Evolutionary conservation across 2,888 invertebrate species (phyloP).

Genomic region (Leptura quadrifasciata): DNA sequence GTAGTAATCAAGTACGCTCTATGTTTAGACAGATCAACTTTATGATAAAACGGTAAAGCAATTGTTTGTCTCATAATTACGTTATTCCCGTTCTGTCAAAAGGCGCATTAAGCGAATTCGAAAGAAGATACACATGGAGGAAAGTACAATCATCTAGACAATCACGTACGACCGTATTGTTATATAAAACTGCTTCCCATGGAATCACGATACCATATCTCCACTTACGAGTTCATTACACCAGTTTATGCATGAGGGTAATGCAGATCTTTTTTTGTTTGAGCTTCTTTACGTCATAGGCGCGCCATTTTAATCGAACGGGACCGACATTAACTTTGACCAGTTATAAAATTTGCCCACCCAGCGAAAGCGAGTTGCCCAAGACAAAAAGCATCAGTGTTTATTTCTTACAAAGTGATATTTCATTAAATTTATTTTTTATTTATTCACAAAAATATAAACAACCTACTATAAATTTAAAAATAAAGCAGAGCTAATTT

Average conservation of each 20-base stretch:
- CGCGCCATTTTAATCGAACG: not conserved
- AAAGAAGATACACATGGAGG: constrained; percentile 8
- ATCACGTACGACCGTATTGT: constrained; percentile 52
- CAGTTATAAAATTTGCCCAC: no score
- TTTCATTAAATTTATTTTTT: no score
- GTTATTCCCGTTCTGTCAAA: constrained; percentile 20
- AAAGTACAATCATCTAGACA: constrained; percentile 42
- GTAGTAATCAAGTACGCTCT: constrained; percentile 18
- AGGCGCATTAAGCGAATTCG: constrained; percentile 7
- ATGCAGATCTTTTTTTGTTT: constrained; percentile 9
- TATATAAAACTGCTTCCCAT: constrained; percentile 53
- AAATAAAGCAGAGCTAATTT: no score
- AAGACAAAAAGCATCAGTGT: no score
- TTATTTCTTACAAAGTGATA: no score
- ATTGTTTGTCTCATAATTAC: constrained; percentile 29
- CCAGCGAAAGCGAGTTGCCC: no score
- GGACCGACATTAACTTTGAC: no score
- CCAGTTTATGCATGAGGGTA: constrained; percentile 35
- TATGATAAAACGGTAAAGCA: constrained; percentile 18
- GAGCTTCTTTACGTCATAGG: not conserved
- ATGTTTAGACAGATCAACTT: constrained; percentile 14
- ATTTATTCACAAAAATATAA: no score
- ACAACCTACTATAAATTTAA: no score
- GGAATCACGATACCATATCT: constrained; percentile 56
- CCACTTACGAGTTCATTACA: constrained; percentile 49